Percentiles rank a stretch among this genome's conserved stretches.
Conservation (phyloP, 2,113 vertebrate genomes). For the Chrysochloris asiatica region DNA sequence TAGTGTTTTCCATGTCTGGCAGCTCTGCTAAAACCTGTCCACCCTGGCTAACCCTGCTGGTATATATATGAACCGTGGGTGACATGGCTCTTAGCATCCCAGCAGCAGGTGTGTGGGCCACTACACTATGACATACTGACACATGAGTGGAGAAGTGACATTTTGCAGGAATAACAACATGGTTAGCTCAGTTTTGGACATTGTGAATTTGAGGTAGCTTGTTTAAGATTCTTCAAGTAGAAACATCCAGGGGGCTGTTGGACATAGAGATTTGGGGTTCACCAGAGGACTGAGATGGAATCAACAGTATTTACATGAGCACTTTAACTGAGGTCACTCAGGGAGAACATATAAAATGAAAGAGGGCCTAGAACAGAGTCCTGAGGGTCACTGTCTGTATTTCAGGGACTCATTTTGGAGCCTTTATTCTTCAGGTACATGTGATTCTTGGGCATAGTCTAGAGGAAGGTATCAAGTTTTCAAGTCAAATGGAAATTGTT, state of each 20-base stretch:
- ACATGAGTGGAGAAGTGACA: too few relatives aligned
- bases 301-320: not conserved
- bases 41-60: too few relatives aligned
- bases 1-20: too few relatives aligned
- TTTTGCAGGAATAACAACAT: not conserved
- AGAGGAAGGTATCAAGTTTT: not conserved
- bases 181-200: not conserved
- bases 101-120: too few relatives aligned
- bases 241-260: not conserved
- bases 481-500: slow-evolving; percentile 7
- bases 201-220: not conserved
- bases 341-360: not conserved
- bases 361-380: not conserved
- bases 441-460: not conserved
- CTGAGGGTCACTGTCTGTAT: not conserved
- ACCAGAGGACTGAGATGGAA: not conserved
- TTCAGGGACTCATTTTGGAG: not conserved
- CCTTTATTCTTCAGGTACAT: not conserved
- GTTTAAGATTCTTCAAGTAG: not conserved
- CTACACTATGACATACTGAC: too few relatives aligned
- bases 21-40: too few relatives aligned
- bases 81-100: too few relatives aligned
- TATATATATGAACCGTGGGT: too few relatives aligned
- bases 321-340: not conserved
- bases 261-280: not conserved